These are phyloP conservation scores for Punctoribates punctum DNA, from an alignment of 2,888 invertebrate genomes.

Conservation along the genomic window DNA sequence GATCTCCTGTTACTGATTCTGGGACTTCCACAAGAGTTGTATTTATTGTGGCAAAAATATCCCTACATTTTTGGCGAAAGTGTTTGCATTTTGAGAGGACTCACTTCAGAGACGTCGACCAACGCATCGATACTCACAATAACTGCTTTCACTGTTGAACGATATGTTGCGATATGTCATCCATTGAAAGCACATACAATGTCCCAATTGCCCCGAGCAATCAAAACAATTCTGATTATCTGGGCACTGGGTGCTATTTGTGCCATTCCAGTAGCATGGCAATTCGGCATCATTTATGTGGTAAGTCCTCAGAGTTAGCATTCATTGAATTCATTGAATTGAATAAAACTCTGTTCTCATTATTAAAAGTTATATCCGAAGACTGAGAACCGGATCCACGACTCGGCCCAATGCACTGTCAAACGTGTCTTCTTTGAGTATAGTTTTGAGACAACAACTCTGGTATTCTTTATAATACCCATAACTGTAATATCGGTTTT, in stretches of 20 bases:
- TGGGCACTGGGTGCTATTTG: conserved; percentile 69
- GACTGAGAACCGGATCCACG: background rate
- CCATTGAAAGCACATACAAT: conserved; percentile 78
- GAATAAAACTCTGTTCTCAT: background rate
- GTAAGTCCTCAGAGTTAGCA: conserved; percentile 22
- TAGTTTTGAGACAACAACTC: conserved; percentile 72
- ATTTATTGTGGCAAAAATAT: conserved; percentile 54
- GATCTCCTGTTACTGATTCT: conserved; percentile 75
- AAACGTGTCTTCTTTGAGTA: conserved; percentile 61
- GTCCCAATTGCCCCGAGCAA: conserved; percentile 75
- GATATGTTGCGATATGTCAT: conserved; percentile 81
- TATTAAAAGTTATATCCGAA: background rate
- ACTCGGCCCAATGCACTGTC: conserved; percentile 60
- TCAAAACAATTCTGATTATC: conserved; percentile 71
- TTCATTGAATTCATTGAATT: background rate
- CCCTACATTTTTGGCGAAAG: conserved; percentile 64
- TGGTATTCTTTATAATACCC: conserved; percentile 77
- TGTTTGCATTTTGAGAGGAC: conserved; percentile 70
- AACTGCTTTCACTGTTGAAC: conserved; percentile 79
- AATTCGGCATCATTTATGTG: conserved; percentile 65
- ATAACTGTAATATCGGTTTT: conserved; percentile 79
- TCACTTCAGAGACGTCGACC: conserved; percentile 73
- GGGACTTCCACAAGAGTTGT: conserved; percentile 75
- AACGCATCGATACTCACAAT: conserved; percentile 72
- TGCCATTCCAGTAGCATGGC: conserved; percentile 56